Evolutionary conservation across 2,888 invertebrate genomes (phyloP).

Genomic region (Tiliacea aurago): DNA sequence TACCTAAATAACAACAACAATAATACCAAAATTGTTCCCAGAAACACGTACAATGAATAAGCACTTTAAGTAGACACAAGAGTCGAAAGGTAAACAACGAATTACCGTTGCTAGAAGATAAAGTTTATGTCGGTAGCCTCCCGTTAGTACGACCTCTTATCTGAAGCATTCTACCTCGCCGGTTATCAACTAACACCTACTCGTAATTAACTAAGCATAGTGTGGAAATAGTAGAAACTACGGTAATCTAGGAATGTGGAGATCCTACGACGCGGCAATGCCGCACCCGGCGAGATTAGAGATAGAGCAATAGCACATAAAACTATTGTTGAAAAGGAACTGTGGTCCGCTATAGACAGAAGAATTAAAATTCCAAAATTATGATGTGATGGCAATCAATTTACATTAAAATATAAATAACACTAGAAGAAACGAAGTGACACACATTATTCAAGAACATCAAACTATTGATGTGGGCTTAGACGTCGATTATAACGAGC

Average conservation of each 20-base stretch:
- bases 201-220: conserved; percentile 52
- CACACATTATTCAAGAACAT: conserved; percentile 62
- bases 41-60: conserved; percentile 30
- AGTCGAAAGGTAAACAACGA: conserved; percentile 70
- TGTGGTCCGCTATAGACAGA: not conserved
- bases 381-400: conserved; percentile 3
- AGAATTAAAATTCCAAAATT: not conserved
- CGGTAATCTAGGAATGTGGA: conserved; percentile 5
- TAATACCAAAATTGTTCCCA: conserved; percentile 32
- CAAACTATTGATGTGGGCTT: conserved; percentile 53
- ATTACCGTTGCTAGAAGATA: conserved; percentile 71
- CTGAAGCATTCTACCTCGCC: conserved; percentile 72
- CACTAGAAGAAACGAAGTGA: conserved; percentile 39
- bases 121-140: conserved; percentile 66
- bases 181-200: conserved; percentile 61
- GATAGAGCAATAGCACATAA: not conserved
- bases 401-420: conserved; percentile 17
- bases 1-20: conserved; percentile 21
- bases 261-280: not conserved
- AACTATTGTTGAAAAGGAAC: not conserved
- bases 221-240: conserved; percentile 34
- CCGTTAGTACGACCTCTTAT: conserved; percentile 74
- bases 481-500: conserved; percentile 61
- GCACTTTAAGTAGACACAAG: conserved; percentile 53
- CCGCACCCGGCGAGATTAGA: not conserved